phyloP scores from a whole-genome alignment of 2,113 vertebrate species.

The Sapajus apella region DNA sequence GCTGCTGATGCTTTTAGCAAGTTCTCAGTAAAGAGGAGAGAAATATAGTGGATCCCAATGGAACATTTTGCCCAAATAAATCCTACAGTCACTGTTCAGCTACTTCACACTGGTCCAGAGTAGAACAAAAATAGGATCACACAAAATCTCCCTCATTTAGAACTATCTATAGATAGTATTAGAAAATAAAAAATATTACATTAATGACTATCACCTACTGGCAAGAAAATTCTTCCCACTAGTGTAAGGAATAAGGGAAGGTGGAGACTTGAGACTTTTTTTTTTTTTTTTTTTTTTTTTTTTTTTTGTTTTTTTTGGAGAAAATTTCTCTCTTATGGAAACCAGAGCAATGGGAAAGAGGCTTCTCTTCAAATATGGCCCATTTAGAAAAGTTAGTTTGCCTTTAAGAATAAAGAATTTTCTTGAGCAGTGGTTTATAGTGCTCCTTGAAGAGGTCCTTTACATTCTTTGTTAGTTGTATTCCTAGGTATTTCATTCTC shows the following conservation, averaged over 20 bases:
- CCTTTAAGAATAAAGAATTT: neutral
- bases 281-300: no score
- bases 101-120: neutral
- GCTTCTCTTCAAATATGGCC: neutral
- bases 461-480: no score
- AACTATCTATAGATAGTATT: neutral
- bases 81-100: neutral
- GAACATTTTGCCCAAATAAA: neutral
- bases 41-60: neutral
- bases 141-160: neutral
- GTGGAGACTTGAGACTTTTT: neutral
- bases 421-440: no score
- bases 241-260: neutral
- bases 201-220: neutral
- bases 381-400: neutral
- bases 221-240: neutral
- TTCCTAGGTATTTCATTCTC: no score
- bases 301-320: no score
- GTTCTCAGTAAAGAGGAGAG: neutral
- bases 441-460: no score
- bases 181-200: neutral
- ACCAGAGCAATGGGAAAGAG: neutral
- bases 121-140: fast-evolving
- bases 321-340: neutral
- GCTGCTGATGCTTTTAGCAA: neutral